Base-by-base conservation (phyloP, 35 echinoderm and acorn worm species). In the Apostichopus californicus region DNA sequence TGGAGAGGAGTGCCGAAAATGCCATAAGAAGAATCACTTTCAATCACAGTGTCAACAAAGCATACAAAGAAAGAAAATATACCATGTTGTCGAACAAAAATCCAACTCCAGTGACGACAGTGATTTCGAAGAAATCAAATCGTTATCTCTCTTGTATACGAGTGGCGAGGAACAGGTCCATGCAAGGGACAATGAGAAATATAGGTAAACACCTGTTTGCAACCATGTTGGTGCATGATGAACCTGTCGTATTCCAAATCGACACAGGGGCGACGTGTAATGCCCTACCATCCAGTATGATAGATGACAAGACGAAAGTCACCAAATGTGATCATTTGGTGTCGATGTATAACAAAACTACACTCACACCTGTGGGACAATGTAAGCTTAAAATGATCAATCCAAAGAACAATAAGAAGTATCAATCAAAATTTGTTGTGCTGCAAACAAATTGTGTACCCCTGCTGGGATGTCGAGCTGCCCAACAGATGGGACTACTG, bases 321-420 rank as follows among this genome's bases (percentile, higher is more conserved):
- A 70, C 18, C 18, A 6, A 56, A 5, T 83, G 18, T 11, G 53
- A 84, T 3, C 60, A 88, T 20, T 58, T 92, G n/a, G 57, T 98
- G 78, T 60, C 90, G 4, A 95, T 90, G 83, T 98, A 95, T 77
- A 92, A 95, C 80, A 80, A 92, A 22, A 94, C 88, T 52, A 92
- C 9, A 26, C 1, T 86, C 18, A 92, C 17, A 17, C 96, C 94
- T 20, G 6, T 87, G 20, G 94, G 92, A 54, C 46, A 89, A 85
- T 57, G 22, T 61, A 88, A 90, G 53, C 3, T 94, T 9, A 95
- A 94, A 79, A 89, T 95, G 92, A 80, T 77, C 0, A 98, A 98
- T 66, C 94, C 89, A 23, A 95, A 98, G 90, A 95, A 92, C 75
- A 70, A 73, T 0, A 93, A 91, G 53, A 97, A 95, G 28, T 93